Evolutionary conservation across 2,888 invertebrate genomes (phyloP).

Genomic region (Drosophila mercatorum): DNA sequence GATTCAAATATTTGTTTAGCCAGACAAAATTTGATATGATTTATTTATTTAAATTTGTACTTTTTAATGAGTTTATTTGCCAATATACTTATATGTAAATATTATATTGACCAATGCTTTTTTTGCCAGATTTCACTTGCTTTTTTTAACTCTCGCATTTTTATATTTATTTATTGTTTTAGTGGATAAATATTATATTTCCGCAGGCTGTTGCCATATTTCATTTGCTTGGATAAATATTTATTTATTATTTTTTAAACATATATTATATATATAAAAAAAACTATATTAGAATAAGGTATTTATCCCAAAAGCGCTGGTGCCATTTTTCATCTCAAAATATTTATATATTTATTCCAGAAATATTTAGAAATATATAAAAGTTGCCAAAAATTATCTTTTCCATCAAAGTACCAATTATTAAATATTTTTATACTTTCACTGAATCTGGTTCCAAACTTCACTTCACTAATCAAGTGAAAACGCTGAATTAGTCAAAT

Average conservation of each 20-base stretch:
- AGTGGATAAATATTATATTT: background rate
- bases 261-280: no score
- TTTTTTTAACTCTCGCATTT: no score
- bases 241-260: no score
- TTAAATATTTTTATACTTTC: background rate
- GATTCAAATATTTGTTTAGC: background rate
- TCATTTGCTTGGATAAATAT: background rate
- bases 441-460: conserved; percentile 11
- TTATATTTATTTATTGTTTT: no score
- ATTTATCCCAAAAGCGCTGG: no score
- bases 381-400: background rate
- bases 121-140: background rate
- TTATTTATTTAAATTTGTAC: background rate
- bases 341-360: background rate
- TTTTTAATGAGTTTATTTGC: background rate
- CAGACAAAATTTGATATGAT: background rate
- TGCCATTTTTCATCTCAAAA: no score
- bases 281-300: no score
- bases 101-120: background rate
- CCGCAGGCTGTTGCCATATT: background rate
- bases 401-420: background rate
- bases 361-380: background rate
- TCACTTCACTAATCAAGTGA: no score
- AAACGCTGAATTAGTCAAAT: no score
- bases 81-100: background rate